Percentiles rank a stretch among this genome's conserved stretches.
Conservation (phyloP, 2,888 invertebrate species). For the Mythimna pallens region DNA sequence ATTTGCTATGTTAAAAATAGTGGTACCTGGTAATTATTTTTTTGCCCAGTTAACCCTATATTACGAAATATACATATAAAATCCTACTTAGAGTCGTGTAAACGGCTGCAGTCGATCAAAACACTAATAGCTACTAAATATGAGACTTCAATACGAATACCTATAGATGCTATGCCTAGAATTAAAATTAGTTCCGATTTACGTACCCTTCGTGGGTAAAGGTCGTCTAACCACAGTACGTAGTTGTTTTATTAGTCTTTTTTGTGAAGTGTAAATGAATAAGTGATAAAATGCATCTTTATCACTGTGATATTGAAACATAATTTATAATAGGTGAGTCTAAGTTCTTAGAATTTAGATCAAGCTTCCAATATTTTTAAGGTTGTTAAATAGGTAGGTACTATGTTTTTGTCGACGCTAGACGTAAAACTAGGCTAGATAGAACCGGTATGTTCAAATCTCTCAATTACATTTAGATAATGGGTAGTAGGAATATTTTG, state of each 20-base stretch:
- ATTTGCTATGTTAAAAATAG: not conserved
- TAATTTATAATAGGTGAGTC: slow-evolving; percentile 2
- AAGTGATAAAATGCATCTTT: slow-evolving; percentile 1
- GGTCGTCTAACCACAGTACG: too few species aligned
- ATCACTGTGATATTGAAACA: slow-evolving; percentile 17
- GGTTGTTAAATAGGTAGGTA: slow-evolving; percentile 12
- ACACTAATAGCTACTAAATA: not conserved
- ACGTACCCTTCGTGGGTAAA: too few species aligned
- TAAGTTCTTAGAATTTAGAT: slow-evolving; percentile 2
- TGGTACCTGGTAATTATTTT: not conserved
- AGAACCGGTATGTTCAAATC: slow-evolving; percentile 9
- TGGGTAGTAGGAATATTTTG: slow-evolving; percentile 16
- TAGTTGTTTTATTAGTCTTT: not conserved
- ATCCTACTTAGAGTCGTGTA: too few species aligned
- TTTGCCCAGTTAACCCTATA: not conserved
- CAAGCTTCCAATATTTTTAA: slow-evolving; percentile 46
- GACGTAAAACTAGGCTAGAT: slow-evolving; percentile 9
- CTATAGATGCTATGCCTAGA: too few species aligned
- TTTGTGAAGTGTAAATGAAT: not conserved
- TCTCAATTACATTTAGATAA: slow-evolving; percentile 18
- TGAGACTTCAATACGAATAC: too few species aligned
- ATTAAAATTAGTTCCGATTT: too few species aligned
- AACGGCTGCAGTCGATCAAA: not conserved
- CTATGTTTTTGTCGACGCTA: not conserved
- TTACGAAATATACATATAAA: too few species aligned